Percentiles rank a stretch among this genome's conserved stretches.
Conservation (phyloP, 2,113 vertebrate species). For the Malurus alboscapulatus region DNA sequence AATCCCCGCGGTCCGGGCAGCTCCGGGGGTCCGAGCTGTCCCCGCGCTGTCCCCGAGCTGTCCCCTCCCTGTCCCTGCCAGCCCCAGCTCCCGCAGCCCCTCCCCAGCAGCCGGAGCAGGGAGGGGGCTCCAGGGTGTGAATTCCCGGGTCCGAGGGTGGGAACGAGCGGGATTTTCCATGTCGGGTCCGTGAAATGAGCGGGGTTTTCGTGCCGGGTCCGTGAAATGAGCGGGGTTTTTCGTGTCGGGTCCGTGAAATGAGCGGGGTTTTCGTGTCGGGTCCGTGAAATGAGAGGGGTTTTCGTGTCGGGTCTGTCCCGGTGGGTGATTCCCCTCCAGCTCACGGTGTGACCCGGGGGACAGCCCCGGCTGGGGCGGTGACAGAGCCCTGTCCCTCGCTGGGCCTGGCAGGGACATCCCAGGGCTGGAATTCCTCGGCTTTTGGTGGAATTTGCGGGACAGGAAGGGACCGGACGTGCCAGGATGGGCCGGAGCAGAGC, state of each 20-base stretch:
- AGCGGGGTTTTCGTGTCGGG: too few species aligned
- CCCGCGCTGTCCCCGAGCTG: rapidly evolving
- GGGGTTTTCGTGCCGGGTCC: too few species aligned
- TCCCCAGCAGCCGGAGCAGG: not conserved
- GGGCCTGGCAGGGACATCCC: rapidly evolving
- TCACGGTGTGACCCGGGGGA: not conserved
- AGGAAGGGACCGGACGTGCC: rapidly evolving
- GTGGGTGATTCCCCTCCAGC: not conserved
- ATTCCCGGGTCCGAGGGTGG: not conserved
- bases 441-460: not conserved
- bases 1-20: not conserved
- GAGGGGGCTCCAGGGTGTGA: rapidly evolving
- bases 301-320: rapidly evolving
- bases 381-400: rapidly evolving
- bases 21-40: not conserved
- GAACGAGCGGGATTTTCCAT: too few species aligned
- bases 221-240: too few species aligned
- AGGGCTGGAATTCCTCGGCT: rapidly evolving
- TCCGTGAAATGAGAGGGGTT: too few species aligned
- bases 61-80: not conserved
- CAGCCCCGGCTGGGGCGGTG: too few species aligned
- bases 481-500: not conserved
- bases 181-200: too few species aligned
- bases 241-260: too few species aligned
- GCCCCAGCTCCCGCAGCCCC: not conserved